Conservation (phyloP, 92 coral and sea anemone species). For the Epizoanthus ramosus region DNA sequence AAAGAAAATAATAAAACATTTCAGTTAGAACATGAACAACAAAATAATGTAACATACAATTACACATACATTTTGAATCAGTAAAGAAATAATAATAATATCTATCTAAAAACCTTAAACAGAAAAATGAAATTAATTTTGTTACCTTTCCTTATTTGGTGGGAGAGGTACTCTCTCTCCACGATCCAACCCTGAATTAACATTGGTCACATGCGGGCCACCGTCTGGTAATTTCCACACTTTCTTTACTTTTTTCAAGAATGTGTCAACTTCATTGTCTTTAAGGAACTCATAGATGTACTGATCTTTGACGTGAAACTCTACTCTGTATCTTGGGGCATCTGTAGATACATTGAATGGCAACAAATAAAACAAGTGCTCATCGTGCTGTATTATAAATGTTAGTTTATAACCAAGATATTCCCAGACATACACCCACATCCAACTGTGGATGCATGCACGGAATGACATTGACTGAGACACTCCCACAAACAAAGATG, state of each 20-base stretch:
- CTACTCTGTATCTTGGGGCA: constrained; percentile 75
- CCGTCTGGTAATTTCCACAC: constrained; percentile 66
- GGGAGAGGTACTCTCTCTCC: constrained; percentile 88
- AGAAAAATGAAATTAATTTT: neutral
- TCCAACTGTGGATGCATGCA: too few relatives aligned
- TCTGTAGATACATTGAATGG: constrained; percentile 38
- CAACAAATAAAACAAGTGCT: neutral
- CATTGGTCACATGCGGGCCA: constrained; percentile 63
- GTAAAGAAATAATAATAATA: too few relatives aligned
- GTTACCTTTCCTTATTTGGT: constrained; percentile 79
- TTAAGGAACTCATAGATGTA: constrained; percentile 61
- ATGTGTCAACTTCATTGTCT: constrained; percentile 43
- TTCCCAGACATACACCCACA: too few relatives aligned
- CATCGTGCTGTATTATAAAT: too few relatives aligned
- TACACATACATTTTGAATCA: too few relatives aligned
- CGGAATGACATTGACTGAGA: too few relatives aligned
- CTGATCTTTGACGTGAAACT: constrained; percentile 64
- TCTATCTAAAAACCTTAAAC: neutral
- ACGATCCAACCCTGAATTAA: constrained; percentile 75
- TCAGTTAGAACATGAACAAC: neutral
- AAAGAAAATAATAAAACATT: neutral
- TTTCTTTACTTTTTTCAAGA: constrained; percentile 53
- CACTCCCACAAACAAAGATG: too few relatives aligned
- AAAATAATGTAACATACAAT: neutral
- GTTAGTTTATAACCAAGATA: too few relatives aligned